Base-by-base conservation (phyloP, 2,888 invertebrate genomes). In the Athalia cordata region DNA sequence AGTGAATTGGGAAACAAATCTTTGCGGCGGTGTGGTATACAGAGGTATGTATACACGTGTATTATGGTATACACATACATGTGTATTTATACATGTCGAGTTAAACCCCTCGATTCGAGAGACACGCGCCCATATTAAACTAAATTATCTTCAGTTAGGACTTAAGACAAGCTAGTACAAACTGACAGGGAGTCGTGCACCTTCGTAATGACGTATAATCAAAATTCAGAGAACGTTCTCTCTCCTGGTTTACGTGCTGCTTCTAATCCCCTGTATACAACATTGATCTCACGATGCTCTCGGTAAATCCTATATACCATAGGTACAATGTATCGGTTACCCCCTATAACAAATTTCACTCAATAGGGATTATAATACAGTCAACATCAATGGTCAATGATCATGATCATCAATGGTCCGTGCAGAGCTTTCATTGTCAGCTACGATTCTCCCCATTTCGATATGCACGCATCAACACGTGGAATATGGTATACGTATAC, bases 191-290 rank as follows among this genome's bases (percentile, higher is more conserved):
- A 57, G 59, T 57, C 15, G 45, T 72, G 59, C 72, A 47, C 59
- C 72, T 57, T 59, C 59, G 59, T 72, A 72, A 75, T 75, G 62
- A 75, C 62, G 49, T 64, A 64, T 64, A 75, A 75, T 75, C 75
- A 75, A 52, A 75, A 75, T 75, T 75, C 75, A 62, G 49, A 45
- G 75, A 62, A 75, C 75, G 75, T 75, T 62, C 62, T 62, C 29
- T 29, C 29, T 49, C 50, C 64, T 75, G 62, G 75, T 43, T 75
- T 75, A 75, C 75, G 75, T 75, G 59, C 61, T 59, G 70, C 59
- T 59, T 72, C 70, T 72, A 72, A 72, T 72, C 29, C 68, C 52
- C 52, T 43, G n/a, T 50, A n/a, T 52, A n/a, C 43, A 43, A 29
- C 29, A 13, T 29, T 29, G 68, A 6, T 49, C 43, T 5, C 59